These are phyloP conservation scores for Achatina immaculata DNA, from an alignment of 1,140 invertebrate species.

Conservation along the genomic window DNA sequence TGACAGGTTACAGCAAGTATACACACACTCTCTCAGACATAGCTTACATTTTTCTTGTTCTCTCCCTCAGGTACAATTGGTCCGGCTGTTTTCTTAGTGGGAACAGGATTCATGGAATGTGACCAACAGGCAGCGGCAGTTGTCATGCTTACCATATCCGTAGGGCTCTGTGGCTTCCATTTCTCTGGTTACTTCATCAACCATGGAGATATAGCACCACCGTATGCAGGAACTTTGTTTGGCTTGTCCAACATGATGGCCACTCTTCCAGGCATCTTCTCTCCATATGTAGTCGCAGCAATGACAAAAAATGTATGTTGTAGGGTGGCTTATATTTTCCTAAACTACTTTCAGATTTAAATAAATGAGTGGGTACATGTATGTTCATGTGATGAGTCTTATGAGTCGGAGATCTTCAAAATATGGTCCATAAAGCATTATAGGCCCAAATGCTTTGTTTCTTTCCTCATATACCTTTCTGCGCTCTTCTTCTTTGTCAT, in stretches of 20 bases:
- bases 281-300: constrained; percentile 83
- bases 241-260: constrained; percentile 89
- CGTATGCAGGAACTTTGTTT: constrained; percentile 86
- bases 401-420: too few species aligned
- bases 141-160: constrained; percentile 55
- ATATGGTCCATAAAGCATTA: too few species aligned
- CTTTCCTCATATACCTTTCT: too few species aligned
- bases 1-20: too few species aligned
- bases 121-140: constrained; percentile 54
- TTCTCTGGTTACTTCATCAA: constrained; percentile 84
- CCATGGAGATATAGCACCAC: constrained; percentile 84
- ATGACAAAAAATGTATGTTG: constrained; percentile 75
- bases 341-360: neutral
- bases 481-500: too few species aligned
- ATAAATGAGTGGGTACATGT: neutral
- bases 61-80: constrained; percentile 59
- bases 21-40: too few species aligned
- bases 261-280: constrained; percentile 87
- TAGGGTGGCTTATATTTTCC: neutral
- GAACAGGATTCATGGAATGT: constrained; percentile 58
- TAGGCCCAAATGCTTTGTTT: too few species aligned
- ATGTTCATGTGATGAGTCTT: too few species aligned
- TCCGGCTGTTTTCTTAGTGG: constrained; percentile 56
- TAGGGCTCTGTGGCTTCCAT: constrained; percentile 61
- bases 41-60: too few species aligned